These are phyloP conservation scores for Chloroceryle aenea DNA, from an alignment of 2,113 vertebrate genomes.

Conservation along the genomic window DNA sequence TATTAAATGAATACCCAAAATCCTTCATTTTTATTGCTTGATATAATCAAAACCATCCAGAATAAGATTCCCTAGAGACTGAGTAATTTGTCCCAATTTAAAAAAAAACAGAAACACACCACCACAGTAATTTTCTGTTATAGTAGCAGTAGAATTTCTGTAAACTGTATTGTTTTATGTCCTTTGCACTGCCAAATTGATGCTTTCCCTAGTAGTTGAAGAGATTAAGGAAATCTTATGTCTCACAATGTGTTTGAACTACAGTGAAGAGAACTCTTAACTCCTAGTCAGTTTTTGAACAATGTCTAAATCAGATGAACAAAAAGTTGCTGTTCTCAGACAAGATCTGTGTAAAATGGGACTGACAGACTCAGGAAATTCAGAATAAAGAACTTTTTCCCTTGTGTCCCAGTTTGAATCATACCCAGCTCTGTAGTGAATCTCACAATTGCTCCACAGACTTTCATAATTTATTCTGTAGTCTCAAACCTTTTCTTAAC, in stretches of 20 bases:
- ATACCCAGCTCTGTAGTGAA: not conserved
- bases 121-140: not conserved
- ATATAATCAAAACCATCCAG: not conserved
- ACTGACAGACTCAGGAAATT: slow-evolving; percentile 4
- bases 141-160: not conserved
- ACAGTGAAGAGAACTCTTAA: slow-evolving; percentile 25
- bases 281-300: slow-evolving; percentile 33
- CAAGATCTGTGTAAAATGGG: slow-evolving; percentile 4
- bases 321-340: slow-evolving; percentile 29
- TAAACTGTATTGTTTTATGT: slow-evolving; percentile 15
- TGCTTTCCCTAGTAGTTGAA: slow-evolving; percentile 7
- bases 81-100: not conserved
- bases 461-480: not conserved
- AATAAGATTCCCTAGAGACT: not conserved
- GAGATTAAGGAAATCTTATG: slow-evolving; percentile 58
- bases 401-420: not conserved
- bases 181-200: not conserved
- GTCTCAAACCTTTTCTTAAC: not conserved
- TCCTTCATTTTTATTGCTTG: not conserved
- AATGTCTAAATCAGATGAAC: slow-evolving; percentile 32
- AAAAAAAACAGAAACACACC: not conserved
- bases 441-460: not conserved
- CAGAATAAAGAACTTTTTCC: not conserved
- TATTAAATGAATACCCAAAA: not conserved
- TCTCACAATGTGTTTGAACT: slow-evolving; percentile 45